Percentiles rank a stretch among this genome's conserved stretches.
Evolutionary conservation across 23 tunicate species (phyloP).

Genomic region (Trididemnum nubilum): DNA sequence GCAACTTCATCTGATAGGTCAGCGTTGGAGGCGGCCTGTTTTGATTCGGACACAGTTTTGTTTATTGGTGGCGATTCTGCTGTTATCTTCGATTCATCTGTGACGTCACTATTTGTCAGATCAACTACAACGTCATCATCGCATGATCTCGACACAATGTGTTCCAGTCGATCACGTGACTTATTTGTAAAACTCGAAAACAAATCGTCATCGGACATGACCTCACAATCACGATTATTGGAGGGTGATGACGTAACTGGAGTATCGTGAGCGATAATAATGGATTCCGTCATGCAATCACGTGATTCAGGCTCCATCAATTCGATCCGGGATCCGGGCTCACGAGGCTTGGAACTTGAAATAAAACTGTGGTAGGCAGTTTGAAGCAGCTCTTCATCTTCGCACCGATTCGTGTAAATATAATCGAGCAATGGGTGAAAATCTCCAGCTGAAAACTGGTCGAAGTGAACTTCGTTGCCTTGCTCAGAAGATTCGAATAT

Average conservation of each 20-base stretch:
- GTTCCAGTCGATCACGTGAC: neutral
- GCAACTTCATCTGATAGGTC: neutral
- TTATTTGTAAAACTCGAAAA: conserved; percentile 13
- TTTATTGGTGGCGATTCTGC: neutral
- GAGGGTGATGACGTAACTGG: neutral
- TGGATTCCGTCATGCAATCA: neutral
- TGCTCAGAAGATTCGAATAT: neutral
- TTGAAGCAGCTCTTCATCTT: neutral
- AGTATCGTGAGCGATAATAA: neutral
- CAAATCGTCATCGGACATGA: conserved; percentile 25
- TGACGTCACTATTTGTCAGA: too few relatives aligned
- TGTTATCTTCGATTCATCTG: too few relatives aligned
- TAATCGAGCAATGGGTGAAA: neutral
- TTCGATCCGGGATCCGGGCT: too few relatives aligned
- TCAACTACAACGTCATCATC: neutral
- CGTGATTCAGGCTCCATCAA: neutral
- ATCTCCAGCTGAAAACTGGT: neutral
- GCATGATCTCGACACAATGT: neutral
- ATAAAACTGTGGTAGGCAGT: too few relatives aligned
- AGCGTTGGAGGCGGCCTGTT: neutral
- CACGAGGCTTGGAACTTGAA: too few relatives aligned
- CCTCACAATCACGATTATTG: neutral
- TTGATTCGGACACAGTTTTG: neutral
- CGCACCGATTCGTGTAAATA: conserved; percentile 7
- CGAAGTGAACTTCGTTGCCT: neutral